Base-by-base conservation (phyloP, 2,797 vertebrate genomes). In the Neostethus bicornis region DNA sequence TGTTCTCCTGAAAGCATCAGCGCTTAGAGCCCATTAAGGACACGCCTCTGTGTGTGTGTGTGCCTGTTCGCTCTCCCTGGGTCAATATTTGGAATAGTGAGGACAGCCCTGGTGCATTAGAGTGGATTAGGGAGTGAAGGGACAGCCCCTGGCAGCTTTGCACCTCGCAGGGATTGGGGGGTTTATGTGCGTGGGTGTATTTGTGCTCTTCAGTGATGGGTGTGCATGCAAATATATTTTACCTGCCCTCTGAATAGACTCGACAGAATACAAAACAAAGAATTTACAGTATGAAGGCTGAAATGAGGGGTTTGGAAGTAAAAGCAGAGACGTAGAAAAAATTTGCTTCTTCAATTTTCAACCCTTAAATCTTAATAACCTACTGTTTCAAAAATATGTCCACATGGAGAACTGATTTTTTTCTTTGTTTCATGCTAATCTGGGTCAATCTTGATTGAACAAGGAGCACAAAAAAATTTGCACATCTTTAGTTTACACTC, bases 41-140 rank as follows among this genome's bases (percentile, higher is more conserved):
- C 81, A 80, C 73, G 31, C 75, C 82, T 70, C 42, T 26, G 41
- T 41, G 24, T 46, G 58, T 43, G 25, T 47, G 51, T 39, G 41
- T 56, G 55, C 39, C 47, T 54, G 50, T 69, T 64, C 74, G 79
- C 75, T 85, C 83, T 87, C 81, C 77, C 77, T 91, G 68, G 86
- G 90, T 92, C 90, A 92, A 92, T 91, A 92, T 91, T 92, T 92
- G 87, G 77, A 91, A 89, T 89, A 81, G 88, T 81, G 85, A 84
- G 85, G 83, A 89, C 85, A 86, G 82, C 78, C 82, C 72, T 71
- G 60, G 77, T 85, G 89, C 81, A 89, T 90, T 90, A 90, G 80
- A 70, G 85, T 84, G 86, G 90, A 90, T 91, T 90, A 90, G 75
- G 66, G 79, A 71, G 64, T 66, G 79, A 77, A 73, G 76, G 72